Percentiles rank a stretch among this genome's conserved stretches.
These are phyloP conservation scores for Seriola aureovittata DNA, from an alignment of 2,113 vertebrate species.

Conservation along the genomic window DNA sequence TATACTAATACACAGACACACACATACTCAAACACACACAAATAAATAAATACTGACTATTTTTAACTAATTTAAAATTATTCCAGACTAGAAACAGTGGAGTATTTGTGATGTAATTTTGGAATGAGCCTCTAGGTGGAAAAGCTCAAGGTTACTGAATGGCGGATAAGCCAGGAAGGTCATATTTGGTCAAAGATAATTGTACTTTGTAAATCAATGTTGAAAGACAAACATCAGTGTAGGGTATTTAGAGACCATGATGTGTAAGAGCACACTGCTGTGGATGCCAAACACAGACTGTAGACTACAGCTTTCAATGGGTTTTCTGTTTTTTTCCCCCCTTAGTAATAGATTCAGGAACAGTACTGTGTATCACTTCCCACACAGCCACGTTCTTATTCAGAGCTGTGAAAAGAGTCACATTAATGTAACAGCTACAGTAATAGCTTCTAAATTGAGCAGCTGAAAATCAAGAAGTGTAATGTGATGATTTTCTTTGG, in stretches of 20 bases:
- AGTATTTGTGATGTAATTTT: slow-evolving; percentile 14
- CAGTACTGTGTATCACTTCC: neutral
- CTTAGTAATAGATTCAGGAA: neutral
- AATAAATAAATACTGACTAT: too few relatives aligned
- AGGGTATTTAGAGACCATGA: neutral
- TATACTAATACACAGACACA: neutral
- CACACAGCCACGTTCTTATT: slow-evolving; percentile 34
- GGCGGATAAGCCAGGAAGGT: slow-evolving; percentile 32
- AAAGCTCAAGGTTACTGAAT: slow-evolving; percentile 54
- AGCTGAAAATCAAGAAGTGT: neutral
- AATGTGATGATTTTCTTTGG: neutral
- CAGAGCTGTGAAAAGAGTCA: neutral
- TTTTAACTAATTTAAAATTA: slow-evolving; percentile 16
- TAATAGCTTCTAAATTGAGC: slow-evolving; percentile 3
- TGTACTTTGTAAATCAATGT: slow-evolving; percentile 48
- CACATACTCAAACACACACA: too few relatives aligned
- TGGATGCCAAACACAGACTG: neutral
- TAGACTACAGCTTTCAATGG: neutral
- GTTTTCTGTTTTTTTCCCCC: neutral
- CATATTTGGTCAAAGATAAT: slow-evolving; percentile 39
- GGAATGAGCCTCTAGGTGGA: slow-evolving; percentile 20
- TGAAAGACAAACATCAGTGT: slow-evolving; percentile 26
- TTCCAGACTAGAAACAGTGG: slow-evolving; percentile 13
- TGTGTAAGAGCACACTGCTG: neutral
- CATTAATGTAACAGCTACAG: slow-evolving; percentile 1